phyloP scores from a whole-genome alignment of 35 echinoderm and acorn worm genomes.

The Stichopus chloronotus region DNA sequence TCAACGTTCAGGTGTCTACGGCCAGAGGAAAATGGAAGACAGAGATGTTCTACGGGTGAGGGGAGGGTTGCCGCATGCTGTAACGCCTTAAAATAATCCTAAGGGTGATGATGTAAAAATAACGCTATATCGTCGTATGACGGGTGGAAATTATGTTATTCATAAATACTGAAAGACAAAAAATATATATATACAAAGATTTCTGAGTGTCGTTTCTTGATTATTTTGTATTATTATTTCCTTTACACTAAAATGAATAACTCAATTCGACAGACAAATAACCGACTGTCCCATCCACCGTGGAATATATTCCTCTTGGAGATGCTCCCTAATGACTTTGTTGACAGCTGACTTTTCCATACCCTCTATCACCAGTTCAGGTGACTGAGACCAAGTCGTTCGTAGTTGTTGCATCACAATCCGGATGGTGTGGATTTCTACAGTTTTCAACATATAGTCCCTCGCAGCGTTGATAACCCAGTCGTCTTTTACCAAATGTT shows the following conservation, averaged over 20 bases:
- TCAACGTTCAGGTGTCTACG: background rate
- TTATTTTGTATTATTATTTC: background rate
- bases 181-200: background rate
- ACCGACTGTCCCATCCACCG: constrained; percentile 7
- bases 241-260: background rate
- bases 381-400: background rate
- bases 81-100: background rate
- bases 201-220: background rate
- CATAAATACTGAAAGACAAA: background rate
- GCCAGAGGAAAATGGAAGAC: background rate
- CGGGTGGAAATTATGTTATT: background rate
- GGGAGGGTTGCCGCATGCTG: background rate
- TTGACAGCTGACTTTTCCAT: background rate
- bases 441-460: background rate
- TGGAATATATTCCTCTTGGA: background rate
- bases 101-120: background rate
- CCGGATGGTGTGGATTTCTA: background rate
- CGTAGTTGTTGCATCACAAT: background rate
- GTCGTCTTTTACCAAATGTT: background rate
- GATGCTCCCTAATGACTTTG: background rate
- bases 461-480: background rate
- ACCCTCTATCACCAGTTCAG: background rate
- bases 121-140: background rate
- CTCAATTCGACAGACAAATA: background rate
- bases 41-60: too few relatives aligned